phyloP scores from a whole-genome alignment of 2,797 vertebrate species.

The Syngnathus rostellatus region DNA sequence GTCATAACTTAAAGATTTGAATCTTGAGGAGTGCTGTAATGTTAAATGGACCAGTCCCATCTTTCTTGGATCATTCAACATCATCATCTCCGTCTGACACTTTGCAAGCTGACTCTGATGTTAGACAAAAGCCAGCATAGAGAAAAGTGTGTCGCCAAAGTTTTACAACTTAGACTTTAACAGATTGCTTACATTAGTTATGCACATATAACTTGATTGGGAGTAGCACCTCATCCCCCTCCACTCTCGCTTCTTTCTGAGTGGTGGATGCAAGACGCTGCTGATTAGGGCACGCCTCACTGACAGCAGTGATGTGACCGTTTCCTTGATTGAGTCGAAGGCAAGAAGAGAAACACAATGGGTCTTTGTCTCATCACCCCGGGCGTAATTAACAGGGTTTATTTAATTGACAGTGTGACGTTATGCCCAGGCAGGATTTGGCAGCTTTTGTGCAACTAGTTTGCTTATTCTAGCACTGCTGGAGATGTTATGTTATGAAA shows the following conservation, averaged over 20 bases:
- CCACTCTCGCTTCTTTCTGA: constrained; percentile 34
- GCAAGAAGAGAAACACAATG: constrained; percentile 56
- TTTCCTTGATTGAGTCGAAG: constrained; percentile 61
- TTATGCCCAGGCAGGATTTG: constrained; percentile 23
- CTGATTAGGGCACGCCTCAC: constrained; percentile 48
- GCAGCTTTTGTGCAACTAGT: constrained; percentile 33
- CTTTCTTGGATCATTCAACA: background rate
- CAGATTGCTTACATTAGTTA: constrained; percentile 13
- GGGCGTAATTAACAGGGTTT: constrained; percentile 65
- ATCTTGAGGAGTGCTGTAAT: background rate
- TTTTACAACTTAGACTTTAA: background rate
- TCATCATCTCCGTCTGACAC: background rate
- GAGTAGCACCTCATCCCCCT: constrained; percentile 8
- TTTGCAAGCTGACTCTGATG: background rate
- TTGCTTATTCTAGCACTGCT: constrained; percentile 11
- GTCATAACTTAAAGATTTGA: too few species aligned
- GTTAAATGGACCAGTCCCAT: background rate
- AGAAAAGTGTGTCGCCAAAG: background rate
- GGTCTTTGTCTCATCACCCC: constrained; percentile 62
- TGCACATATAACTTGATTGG: constrained; percentile 4
- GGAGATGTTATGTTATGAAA: background rate
- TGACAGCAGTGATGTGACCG: constrained; percentile 54
- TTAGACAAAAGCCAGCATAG: background rate
- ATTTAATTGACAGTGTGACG: constrained; percentile 62
- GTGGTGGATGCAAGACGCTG: constrained; percentile 40